Conservation (phyloP, 2,888 invertebrate genomes). For the Dynastes tityus region DNA sequence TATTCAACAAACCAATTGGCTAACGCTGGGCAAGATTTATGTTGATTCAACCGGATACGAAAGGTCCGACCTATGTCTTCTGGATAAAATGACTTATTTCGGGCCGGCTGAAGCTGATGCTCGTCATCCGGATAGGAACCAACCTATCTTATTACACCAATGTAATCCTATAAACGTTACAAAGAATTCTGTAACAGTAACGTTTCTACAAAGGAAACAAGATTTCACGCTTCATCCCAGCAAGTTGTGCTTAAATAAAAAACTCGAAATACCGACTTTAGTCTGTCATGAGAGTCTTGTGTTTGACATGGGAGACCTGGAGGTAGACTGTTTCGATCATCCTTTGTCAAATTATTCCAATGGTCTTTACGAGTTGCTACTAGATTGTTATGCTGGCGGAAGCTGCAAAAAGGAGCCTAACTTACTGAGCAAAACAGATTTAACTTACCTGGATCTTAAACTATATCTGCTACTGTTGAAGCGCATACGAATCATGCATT, state of each 20-base stretch:
- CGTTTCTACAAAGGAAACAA: not conserved
- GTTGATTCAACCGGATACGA: slow-evolving; percentile 9
- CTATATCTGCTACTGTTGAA: not conserved
- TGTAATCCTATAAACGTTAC: not conserved
- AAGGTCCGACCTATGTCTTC: slow-evolving; percentile 9
- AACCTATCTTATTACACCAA: not conserved
- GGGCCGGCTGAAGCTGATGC: not conserved
- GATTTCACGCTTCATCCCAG: slow-evolving; percentile 6
- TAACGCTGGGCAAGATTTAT: not conserved
- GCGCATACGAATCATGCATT: not conserved
- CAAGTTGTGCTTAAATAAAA: slow-evolving; percentile 3
- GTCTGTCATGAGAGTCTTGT: slow-evolving; percentile 5
- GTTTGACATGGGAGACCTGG: not conserved
- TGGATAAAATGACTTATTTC: slow-evolving; percentile 13
- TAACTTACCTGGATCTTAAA: slow-evolving; percentile 14
- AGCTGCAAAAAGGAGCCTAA: not conserved
- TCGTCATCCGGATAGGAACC: too few species aligned
- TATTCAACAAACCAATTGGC: not conserved
- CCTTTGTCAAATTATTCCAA: slow-evolving; percentile 1
- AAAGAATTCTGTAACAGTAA: not conserved
- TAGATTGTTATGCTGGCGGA: not conserved
- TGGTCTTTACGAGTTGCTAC: not conserved
- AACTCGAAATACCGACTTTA: slow-evolving; percentile 7
- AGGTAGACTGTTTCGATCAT: slow-evolving; percentile 13
- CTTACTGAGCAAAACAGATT: not conserved